Conservation (phyloP, 2,888 invertebrate species). For the Lasioglossum villosulum region DNA sequence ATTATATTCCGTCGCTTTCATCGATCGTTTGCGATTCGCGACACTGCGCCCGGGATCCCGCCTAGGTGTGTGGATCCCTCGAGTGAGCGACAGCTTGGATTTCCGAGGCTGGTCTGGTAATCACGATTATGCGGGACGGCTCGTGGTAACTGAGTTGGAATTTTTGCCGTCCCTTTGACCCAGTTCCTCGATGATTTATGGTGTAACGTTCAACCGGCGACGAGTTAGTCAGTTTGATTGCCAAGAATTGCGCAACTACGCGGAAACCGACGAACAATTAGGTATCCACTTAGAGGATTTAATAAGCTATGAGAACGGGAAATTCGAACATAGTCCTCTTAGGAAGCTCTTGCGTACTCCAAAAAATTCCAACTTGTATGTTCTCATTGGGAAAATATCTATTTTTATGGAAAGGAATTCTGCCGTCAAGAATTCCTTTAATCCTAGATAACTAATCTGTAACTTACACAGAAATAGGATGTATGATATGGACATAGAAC, state of each 20-base stretch:
- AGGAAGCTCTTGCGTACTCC: background rate
- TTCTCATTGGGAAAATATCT: too few species aligned
- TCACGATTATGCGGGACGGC: slow-evolving; percentile 40
- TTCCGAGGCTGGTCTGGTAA: slow-evolving; percentile 24
- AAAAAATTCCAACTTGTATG: background rate
- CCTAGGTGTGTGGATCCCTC: background rate
- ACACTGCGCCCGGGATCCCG: background rate
- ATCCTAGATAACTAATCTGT: too few species aligned
- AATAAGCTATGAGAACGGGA: background rate
- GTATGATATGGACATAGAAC: too few species aligned
- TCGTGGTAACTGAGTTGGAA: slow-evolving; percentile 35
- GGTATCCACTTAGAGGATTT: background rate
- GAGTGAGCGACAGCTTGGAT: slow-evolving; percentile 12
- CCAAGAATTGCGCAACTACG: background rate
- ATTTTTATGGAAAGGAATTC: too few species aligned
- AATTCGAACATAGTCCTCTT: too few species aligned
- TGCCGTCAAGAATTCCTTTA: too few species aligned
- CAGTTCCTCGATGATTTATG: slow-evolving; percentile 43
- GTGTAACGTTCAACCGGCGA: slow-evolving; percentile 31
- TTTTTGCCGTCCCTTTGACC: slow-evolving; percentile 40
- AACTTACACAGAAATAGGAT: too few species aligned
- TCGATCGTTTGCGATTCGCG: slow-evolving; percentile 13
- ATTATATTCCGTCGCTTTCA: slow-evolving; percentile 45
- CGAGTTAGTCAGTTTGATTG: slow-evolving; percentile 18
- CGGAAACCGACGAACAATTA: background rate